Evolutionary conservation across 2,888 invertebrate genomes (phyloP), one percentile per base, ranked within the genome.

Genomic region (Tetragonula carbonaria): DNA sequence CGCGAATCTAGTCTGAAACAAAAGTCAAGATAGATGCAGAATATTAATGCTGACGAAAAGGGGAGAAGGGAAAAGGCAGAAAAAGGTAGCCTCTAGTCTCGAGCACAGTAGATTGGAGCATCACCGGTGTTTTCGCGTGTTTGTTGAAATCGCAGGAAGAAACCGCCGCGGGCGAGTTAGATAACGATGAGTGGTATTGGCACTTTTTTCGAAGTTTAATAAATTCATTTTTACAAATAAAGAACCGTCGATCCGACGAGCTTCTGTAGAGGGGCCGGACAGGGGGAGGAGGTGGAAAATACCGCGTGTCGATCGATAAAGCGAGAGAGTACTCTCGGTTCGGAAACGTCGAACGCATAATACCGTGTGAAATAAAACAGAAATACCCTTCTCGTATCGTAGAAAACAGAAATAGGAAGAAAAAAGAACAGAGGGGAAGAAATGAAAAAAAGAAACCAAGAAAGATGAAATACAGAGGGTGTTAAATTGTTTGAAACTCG

Each of bases 121-220:
- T n/a, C 28, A 53, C n/a, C 45, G 51, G 8, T 50, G 62, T 62
- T 73, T 53, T 33, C 23, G 68, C 51, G 33, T 28, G 76, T 70
- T 62, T 57, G 50, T 62, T 57, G 50, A n/a, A n/a, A 51, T 62
- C 59, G 53, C 23, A 59, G 55, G 50, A 76, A 57, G 70, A 14
- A 57, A 28, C 50, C 50, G 51, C 63, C 63, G 63, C 63, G 11
- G n/a, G 62, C 51, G 33, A n/a, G 67, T 57, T 51, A 70, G 68
- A 76, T 68, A 68, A 70, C 57, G 59, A 68, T 18, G 68, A 76
- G 67, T 76, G 76, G 68, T 67, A 76, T 67, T 70, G 74, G 53
- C 74, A 74, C 74, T 74, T 74, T 74, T 74, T 74, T 65, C 74
- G 51, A 74, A 74, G 51, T 74, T 74, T 74, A 74, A 63, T 74